These are phyloP conservation scores for Venustoraphidia nigricollis DNA, from an alignment of 2,888 invertebrate genomes.

Conservation along the genomic window DNA sequence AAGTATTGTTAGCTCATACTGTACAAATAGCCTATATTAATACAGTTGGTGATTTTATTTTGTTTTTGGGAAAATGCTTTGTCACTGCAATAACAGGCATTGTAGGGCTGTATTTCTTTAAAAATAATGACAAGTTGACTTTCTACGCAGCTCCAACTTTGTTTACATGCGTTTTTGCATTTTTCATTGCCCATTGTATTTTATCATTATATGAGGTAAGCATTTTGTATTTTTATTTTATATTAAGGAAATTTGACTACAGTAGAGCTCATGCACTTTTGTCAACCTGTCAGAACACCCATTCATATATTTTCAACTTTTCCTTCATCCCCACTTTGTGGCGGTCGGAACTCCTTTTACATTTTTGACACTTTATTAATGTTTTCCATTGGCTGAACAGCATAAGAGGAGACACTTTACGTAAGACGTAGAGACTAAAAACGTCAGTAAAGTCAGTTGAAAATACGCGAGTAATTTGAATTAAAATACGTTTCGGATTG, in stretches of 20 bases:
- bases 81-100: constrained; percentile 74
- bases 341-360: too few species aligned
- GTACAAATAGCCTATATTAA: constrained; percentile 85
- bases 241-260: too few species aligned
- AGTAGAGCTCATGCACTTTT: too few species aligned
- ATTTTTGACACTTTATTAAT: too few species aligned
- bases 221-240: constrained; percentile 7
- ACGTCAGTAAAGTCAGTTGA: too few species aligned
- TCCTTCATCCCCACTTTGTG: too few species aligned
- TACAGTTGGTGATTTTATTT: constrained; percentile 80
- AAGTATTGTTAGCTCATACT: constrained; percentile 65
- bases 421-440: too few species aligned
- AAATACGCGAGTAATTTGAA: constrained; percentile 1
- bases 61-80: constrained; percentile 74
- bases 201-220: constrained; percentile 84
- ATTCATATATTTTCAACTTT: too few species aligned
- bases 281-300: too few species aligned
- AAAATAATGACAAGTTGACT: constrained; percentile 54
- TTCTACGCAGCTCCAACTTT: constrained; percentile 80
- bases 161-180: constrained; percentile 69
- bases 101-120: constrained; percentile 60
- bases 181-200: constrained; percentile 86
- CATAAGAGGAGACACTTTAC: too few species aligned
- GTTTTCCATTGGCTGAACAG: too few species aligned
- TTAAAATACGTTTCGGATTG: not conserved